phyloP scores from a whole-genome alignment of 2,797 vertebrate genomes.

The Erithacus rubecula region DNA sequence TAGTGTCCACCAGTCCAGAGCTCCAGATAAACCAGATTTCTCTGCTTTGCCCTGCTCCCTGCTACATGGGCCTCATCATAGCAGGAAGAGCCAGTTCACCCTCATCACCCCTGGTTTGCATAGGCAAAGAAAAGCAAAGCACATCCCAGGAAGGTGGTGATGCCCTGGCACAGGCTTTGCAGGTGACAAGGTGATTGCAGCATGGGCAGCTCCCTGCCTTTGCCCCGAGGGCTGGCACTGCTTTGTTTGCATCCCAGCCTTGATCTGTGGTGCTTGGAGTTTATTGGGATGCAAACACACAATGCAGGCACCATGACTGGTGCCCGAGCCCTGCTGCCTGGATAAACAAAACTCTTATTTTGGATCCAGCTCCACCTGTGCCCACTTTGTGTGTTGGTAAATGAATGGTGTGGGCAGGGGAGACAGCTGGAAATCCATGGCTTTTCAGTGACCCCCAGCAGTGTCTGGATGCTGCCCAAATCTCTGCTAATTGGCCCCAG shows the following conservation, averaged over 20 bases:
- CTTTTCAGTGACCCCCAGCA: background rate
- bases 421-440: constrained; percentile 32
- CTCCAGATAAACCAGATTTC: background rate
- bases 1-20: background rate
- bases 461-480: constrained; percentile 62
- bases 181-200: background rate
- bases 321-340: background rate
- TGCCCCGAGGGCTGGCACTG: accelerated
- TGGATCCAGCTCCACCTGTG: background rate
- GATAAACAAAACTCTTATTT: background rate
- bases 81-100: background rate
- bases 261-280: accelerated
- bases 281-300: background rate
- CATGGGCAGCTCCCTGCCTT: background rate
- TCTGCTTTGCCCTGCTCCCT: background rate
- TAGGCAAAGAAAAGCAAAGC: background rate
- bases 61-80: accelerated
- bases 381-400: background rate
- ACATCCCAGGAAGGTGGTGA: background rate
- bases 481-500: constrained; percentile 67
- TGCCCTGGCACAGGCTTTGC: background rate
- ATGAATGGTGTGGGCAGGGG: background rate
- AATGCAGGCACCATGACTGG: background rate
- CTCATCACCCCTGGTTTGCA: background rate
- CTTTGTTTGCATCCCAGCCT: background rate